phyloP scores from a whole-genome alignment of 2,888 invertebrate species.

The Aplocera efformata region DNA sequence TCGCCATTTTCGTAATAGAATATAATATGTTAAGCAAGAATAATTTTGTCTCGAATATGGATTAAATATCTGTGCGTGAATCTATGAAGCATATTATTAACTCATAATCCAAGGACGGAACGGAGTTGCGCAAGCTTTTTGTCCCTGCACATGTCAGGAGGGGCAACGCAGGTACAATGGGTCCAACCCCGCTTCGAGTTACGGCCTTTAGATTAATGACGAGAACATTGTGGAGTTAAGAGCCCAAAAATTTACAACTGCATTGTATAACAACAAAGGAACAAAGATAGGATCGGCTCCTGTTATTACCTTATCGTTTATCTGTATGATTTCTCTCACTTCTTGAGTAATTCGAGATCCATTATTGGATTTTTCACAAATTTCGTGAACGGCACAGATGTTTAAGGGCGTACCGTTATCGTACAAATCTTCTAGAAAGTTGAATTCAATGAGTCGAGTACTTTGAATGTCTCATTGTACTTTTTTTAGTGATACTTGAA shows the following conservation, averaged over 20 bases:
- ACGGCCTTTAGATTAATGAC: constrained; percentile 76
- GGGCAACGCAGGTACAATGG: constrained; percentile 72
- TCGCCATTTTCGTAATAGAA: no score
- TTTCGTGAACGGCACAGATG: constrained; percentile 55
- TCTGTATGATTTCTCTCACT: constrained; percentile 73
- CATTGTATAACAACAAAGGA: constrained; percentile 71
- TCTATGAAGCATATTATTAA: constrained; percentile 53
- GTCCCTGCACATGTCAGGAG: constrained; percentile 73
- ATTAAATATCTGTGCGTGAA: neutral
- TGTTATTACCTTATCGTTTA: constrained; percentile 77
- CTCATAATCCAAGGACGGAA: constrained; percentile 62
- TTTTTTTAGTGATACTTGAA: constrained; percentile 32
- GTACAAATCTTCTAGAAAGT: constrained; percentile 57
- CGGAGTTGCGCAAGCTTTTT: constrained; percentile 75
- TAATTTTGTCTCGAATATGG: no score
- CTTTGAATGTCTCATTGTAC: constrained; percentile 4
- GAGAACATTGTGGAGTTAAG: constrained; percentile 77
- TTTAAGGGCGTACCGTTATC: constrained; percentile 72
- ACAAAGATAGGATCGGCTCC: constrained; percentile 73
- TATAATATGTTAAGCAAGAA: no score
- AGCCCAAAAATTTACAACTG: constrained; percentile 79
- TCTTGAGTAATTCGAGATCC: constrained; percentile 66
- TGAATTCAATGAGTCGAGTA: neutral
- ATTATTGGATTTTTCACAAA: constrained; percentile 43
- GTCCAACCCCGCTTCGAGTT: constrained; percentile 70